These are phyloP conservation scores for Orgyia antiqua DNA, from an alignment of 2,888 invertebrate genomes.

Conservation along the genomic window DNA sequence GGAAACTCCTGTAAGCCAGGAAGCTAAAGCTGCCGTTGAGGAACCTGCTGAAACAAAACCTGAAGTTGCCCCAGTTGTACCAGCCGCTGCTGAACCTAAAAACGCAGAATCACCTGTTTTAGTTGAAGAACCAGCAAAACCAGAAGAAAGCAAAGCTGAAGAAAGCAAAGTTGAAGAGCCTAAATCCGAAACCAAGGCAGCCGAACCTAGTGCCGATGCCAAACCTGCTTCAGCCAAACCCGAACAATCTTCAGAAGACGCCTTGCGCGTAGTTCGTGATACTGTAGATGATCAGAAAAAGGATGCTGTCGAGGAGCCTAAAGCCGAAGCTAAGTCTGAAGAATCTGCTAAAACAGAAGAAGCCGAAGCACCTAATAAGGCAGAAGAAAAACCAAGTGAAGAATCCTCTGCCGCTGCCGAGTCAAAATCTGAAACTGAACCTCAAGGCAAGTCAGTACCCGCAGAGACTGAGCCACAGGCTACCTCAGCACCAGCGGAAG, in stretches of 20 bases:
- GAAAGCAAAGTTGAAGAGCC: slow-evolving; percentile 12
- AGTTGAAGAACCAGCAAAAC: slow-evolving; percentile 19
- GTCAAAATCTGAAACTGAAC: neutral
- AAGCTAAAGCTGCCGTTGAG: neutral
- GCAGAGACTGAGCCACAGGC: neutral
- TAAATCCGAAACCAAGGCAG: slow-evolving; percentile 23
- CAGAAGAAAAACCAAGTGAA: slow-evolving; percentile 13
- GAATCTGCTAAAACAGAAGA: slow-evolving; percentile 1
- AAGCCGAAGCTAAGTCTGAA: slow-evolving; percentile 4
- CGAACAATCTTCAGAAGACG: slow-evolving; percentile 31
- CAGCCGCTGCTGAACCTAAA: slow-evolving; percentile 56
- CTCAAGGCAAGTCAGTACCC: neutral
- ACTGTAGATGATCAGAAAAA: slow-evolving; percentile 43
- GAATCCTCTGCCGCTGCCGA: slow-evolving; percentile 10
- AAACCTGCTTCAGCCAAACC: slow-evolving; percentile 14
- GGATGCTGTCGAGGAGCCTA: slow-evolving; percentile 12
- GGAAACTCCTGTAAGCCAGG: slow-evolving; percentile 18
- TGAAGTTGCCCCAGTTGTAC: slow-evolving; percentile 29
- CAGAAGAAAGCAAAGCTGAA: slow-evolving; percentile 21
- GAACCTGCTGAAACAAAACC: slow-evolving; percentile 19
- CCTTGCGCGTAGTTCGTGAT: slow-evolving; percentile 55
- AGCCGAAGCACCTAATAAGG: neutral
- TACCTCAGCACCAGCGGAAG: neutral
- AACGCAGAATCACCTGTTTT: slow-evolving; percentile 21
- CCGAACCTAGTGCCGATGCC: slow-evolving; percentile 11